Percentiles rank a stretch among this genome's conserved stretches.
These are phyloP conservation scores for Bufo gargarizans DNA, from an alignment of 2,113 vertebrate genomes.

Conservation along the genomic window DNA sequence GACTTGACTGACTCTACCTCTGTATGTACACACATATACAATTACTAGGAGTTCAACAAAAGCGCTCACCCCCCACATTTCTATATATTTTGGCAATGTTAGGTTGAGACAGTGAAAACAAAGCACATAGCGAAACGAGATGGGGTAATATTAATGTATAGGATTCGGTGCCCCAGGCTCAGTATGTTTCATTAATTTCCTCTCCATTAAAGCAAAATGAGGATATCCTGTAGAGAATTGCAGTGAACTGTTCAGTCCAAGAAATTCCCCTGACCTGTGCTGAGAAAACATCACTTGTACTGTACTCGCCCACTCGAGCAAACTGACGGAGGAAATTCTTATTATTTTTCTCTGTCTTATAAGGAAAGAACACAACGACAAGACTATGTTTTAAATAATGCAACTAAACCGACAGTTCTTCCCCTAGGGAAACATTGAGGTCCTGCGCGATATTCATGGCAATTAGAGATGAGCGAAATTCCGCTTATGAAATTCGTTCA, in stretches of 20 bases:
- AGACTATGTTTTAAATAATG: background rate
- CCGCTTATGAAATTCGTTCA: too few relatives aligned
- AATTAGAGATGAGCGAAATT: too few relatives aligned
- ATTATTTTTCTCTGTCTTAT: background rate
- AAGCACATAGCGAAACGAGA: constrained; percentile 67
- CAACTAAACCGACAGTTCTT: background rate
- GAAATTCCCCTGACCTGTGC: constrained; percentile 72
- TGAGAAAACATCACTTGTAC: constrained; percentile 24
- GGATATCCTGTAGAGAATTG: constrained; percentile 78
- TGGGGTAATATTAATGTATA: constrained; percentile 77
- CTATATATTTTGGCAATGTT: constrained; percentile 62
- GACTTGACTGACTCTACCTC: background rate
- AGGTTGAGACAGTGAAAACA: constrained; percentile 69
- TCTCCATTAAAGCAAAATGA: constrained; percentile 76
- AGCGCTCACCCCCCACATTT: background rate
- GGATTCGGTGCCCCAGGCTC: constrained; percentile 72
- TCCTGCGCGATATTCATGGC: background rate
- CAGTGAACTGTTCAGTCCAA: constrained; percentile 73
- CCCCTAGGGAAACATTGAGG: background rate
- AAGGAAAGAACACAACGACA: background rate
- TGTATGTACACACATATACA: background rate
- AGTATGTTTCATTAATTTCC: constrained; percentile 78
- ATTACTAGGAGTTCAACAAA: background rate
- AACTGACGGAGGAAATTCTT: background rate
- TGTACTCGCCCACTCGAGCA: background rate